These are phyloP conservation scores for Cranoglanis bouderius DNA, from an alignment of 2,113 vertebrate species.

Conservation along the genomic window DNA sequence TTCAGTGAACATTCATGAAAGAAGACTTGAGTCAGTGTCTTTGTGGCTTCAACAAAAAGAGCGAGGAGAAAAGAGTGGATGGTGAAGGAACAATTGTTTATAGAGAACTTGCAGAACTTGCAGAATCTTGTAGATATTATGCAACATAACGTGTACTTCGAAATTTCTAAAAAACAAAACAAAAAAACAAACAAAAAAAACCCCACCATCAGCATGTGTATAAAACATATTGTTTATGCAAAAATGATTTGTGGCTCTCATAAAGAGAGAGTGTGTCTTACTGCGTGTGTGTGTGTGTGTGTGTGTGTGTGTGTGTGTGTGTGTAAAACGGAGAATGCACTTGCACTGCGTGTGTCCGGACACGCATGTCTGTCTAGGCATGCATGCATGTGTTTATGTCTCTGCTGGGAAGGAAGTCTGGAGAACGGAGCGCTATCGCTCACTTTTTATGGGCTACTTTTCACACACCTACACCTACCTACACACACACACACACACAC, in stretches of 20 bases:
- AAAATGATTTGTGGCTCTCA: background rate
- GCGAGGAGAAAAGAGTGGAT: background rate
- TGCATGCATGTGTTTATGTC: conserved; percentile 16
- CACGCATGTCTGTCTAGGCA: conserved; percentile 10
- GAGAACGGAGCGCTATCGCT: background rate
- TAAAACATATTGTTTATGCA: background rate
- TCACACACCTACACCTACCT: background rate
- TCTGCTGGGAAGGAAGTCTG: conserved; percentile 18
- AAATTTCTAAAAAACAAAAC: background rate
- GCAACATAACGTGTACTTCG: background rate
- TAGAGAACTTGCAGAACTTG: too few species aligned
- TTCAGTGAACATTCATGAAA: background rate
- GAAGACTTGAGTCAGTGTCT: background rate
- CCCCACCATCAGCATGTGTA: background rate
- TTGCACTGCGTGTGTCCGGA: conserved; percentile 2
- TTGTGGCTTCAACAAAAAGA: background rate
- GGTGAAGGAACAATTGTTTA: too few species aligned
- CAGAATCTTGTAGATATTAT: background rate
- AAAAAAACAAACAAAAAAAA: too few species aligned
- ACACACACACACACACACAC: background rate
- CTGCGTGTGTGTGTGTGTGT: background rate
- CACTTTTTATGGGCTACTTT: conserved; percentile 23
- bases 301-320: background rate
- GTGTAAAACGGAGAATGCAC: background rate
- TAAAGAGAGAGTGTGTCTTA: background rate